Evolutionary conservation across 2,888 invertebrate genomes (phyloP), one percentile per base, ranked within the genome.

Genomic region (Exocentrus adspersus): DNA sequence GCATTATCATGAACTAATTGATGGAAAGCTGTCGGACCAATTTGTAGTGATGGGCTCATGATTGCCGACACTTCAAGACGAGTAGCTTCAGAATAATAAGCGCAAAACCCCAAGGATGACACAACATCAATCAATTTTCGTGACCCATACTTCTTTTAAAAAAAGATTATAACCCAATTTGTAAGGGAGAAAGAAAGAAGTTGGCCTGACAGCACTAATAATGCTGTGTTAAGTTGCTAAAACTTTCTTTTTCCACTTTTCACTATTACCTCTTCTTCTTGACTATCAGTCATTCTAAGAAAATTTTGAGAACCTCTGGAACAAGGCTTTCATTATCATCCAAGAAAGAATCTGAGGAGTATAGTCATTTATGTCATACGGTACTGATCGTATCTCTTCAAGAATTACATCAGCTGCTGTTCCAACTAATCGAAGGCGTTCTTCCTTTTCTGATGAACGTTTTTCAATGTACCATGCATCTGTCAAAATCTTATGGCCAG

Each of bases 71-170:
- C 4, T 21, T 58, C 20, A 14, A 37, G 24, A 0, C n/a, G n/a
- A 1, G 7, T 2, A 2, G 48, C 21, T 41, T 48, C 46, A 0
- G 7, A 2, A 6, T 41, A 48, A 7, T 41, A 48, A 1, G 48
- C 2, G 16, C 14, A 48, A 12, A 50, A 41, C 9, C 48, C 58
- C 0, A 58, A 16, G 1, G 37, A 37, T 1, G 24, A 48, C 2
- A 58, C 2, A 1, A 37, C 4, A 21, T 58, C 16, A 9, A 58
- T n/a, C 7, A 58, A 6, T 2, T 14, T 1, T 24, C 16, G 9
- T 1, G 48, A 48, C 1, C 37, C 48, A 37, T 20, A 58, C 14
- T 58, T 50, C 14, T 58, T 16, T 17, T 37, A 41, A 1, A 58
- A 1, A 20, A 37, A 48, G 3, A 24, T 12, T 12, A 14, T 21